Base-by-base conservation (phyloP, 2,888 invertebrate genomes). In the Protula sp. region DNA sequence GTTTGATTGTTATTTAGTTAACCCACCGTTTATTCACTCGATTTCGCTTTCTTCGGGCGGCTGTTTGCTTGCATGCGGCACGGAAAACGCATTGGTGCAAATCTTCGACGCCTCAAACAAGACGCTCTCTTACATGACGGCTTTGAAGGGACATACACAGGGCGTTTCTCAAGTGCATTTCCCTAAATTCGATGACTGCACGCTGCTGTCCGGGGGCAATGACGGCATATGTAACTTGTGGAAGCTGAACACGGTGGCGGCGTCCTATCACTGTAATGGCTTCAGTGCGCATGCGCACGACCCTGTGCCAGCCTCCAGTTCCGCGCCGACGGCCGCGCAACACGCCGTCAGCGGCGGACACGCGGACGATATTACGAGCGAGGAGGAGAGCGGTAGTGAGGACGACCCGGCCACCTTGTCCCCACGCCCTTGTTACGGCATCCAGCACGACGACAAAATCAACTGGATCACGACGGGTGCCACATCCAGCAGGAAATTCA, bases 81-180 rank as follows among this genome's bases (percentile, higher is more conserved):
- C 77, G 28, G 77, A 77, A 62, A 78, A 78, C 66, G 76, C 77
- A 19, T 66, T 72, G 45, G 67, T 79, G 4, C 70, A 74, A 2
- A 60, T 79, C 1, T 74, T 79, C 64, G 71, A 75, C 61, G 65
- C 65, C 4, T 66, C 61, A n/a, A 68, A 67, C 38, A 72, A 72
- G 54, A 70, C 73, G 30, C 64, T 76, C 5, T 65, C 69, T 28
- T 73, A 72, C 54, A 47, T 70, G 9, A 67, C 68, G 51, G 70
- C 70, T 2, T 67, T 79, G 1, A 68, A 72, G 58, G 75, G 74
- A 19, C 78, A 79, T 61, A 67, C 69, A 3, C 74, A 75, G 50
- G 78, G 79, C 14, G 76, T 73, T 2, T 74, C 75, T n/a, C 77
- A 77, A 62, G 75, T 79, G n/a, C 70, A 72, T 54, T 79, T 77